Percentiles rank a stretch among this genome's conserved stretches.
Evolutionary conservation across 2,113 vertebrate species (phyloP).

Genomic region (Axis porcinus): DNA sequence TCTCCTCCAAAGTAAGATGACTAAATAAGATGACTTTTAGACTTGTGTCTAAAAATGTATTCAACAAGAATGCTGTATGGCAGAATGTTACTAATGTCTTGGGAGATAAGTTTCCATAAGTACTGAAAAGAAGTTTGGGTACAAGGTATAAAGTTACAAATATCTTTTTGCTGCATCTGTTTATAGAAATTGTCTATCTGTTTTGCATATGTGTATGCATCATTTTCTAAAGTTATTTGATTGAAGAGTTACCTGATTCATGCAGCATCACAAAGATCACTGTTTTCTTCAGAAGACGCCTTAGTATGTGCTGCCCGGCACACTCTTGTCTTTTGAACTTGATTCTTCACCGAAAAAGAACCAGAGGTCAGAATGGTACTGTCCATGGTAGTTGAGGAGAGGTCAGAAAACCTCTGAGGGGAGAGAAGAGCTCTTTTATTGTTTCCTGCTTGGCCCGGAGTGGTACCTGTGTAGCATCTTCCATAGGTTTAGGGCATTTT

Average conservation of each 20-base stretch:
- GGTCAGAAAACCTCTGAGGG: background rate
- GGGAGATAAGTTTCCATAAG: background rate
- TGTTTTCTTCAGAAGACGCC: background rate
- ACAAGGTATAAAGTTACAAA: background rate
- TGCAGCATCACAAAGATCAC: background rate
- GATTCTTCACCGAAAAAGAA: background rate
- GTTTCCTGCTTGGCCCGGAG: background rate
- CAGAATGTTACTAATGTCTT: background rate
- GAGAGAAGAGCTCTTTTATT: background rate
- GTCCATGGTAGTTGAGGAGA: background rate
- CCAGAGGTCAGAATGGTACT: background rate
- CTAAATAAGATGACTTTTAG: background rate
- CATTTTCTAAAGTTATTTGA: background rate
- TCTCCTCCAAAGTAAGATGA: background rate
- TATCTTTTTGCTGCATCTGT: background rate
- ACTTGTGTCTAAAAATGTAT: background rate
- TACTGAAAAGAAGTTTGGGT: background rate
- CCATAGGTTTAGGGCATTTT: background rate
- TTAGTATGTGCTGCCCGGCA: background rate
- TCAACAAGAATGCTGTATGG: background rate
- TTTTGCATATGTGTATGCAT: background rate
- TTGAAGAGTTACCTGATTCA: background rate
- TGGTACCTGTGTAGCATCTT: background rate
- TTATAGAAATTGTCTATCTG: background rate
- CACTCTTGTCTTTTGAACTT: background rate